Conservation (phyloP, 2,797 vertebrate genomes). For the Menidia menidia region DNA sequence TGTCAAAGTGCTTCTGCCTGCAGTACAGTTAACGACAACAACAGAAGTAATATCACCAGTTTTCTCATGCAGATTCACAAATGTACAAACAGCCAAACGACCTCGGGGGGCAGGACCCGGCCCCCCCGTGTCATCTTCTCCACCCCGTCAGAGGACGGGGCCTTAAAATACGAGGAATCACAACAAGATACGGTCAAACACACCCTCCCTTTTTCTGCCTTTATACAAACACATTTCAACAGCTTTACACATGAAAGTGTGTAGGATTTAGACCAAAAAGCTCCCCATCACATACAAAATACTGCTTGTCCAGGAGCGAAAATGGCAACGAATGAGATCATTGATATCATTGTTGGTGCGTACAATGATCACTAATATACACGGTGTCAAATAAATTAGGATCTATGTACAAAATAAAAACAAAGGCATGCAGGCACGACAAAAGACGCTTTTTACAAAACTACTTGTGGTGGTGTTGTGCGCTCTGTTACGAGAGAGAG, state of each 20-base stretch:
- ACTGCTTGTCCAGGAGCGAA: slow-evolving; percentile 77
- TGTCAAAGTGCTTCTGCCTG: slow-evolving; percentile 58
- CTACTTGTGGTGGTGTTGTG: slow-evolving; percentile 61
- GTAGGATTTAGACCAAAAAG: slow-evolving; percentile 63
- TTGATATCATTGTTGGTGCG: slow-evolving; percentile 57
- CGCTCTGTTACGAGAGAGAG: slow-evolving; percentile 50
- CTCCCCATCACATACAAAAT: slow-evolving; percentile 74
- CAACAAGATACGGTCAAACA: slow-evolving; percentile 69
- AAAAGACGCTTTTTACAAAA: slow-evolving; percentile 59
- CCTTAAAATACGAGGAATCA: slow-evolving; percentile 63
- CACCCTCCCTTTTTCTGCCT: slow-evolving; percentile 55
- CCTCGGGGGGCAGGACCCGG: slow-evolving; percentile 37
- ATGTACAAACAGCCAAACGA: slow-evolving; percentile 58
- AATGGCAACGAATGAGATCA: slow-evolving; percentile 70
- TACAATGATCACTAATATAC: slow-evolving; percentile 74
- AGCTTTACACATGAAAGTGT: slow-evolving; percentile 77
- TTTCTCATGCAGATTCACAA: slow-evolving; percentile 71
- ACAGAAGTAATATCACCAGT: slow-evolving; percentile 49
- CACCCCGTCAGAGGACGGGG: slow-evolving; percentile 43
- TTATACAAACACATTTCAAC: slow-evolving; percentile 78
- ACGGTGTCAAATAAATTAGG: slow-evolving; percentile 80
- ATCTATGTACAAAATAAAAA: slow-evolving; percentile 82
- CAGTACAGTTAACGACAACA: slow-evolving; percentile 43
- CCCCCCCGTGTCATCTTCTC: neutral
- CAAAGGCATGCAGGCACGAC: slow-evolving; percentile 56